A percentile compares a stretch with the other conserved stretches of the same genome.
Evolutionary conservation across 2,888 invertebrate species (phyloP).

Genomic region (Eupithecia centaureata): DNA sequence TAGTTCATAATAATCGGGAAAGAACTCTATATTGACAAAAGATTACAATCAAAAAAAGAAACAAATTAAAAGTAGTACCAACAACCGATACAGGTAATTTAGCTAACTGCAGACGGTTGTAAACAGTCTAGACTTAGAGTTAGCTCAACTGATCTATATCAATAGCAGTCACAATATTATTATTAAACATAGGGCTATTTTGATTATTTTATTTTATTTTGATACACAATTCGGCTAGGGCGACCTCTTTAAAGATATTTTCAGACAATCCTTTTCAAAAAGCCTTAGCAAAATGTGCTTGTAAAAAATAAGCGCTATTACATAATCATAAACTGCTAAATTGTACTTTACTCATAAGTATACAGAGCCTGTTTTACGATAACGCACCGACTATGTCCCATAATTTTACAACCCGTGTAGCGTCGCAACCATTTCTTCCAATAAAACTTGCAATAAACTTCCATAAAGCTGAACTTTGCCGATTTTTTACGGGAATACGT

Average conservation of each 20-base stretch:
- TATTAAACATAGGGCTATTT: no score
- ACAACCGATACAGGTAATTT: no score
- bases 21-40: no score
- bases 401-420: slow-evolving; percentile 43
- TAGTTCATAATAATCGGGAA: not conserved
- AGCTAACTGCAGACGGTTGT: no score
- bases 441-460: slow-evolving; percentile 50
- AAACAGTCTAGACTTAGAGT: no score
- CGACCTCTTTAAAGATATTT: not conserved
- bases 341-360: slow-evolving; percentile 18
- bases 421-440: slow-evolving; percentile 40
- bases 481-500: slow-evolving; percentile 29
- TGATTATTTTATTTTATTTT: no score
- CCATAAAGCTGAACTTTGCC: slow-evolving; percentile 31
- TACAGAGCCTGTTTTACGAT: slow-evolving; percentile 23
- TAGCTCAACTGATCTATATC: no score
- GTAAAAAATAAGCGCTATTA: slow-evolving; percentile 8
- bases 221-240: no score
- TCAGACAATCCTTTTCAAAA: not conserved
- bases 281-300: slow-evolving; percentile 6
- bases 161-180: no score
- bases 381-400: slow-evolving; percentile 21
- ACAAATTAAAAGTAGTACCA: no score
- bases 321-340: slow-evolving; percentile 18
- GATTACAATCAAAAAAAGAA: no score